These are phyloP conservation scores for Eolophus roseicapilla DNA, from an alignment of 2,113 vertebrate species.

Conservation along the genomic window DNA sequence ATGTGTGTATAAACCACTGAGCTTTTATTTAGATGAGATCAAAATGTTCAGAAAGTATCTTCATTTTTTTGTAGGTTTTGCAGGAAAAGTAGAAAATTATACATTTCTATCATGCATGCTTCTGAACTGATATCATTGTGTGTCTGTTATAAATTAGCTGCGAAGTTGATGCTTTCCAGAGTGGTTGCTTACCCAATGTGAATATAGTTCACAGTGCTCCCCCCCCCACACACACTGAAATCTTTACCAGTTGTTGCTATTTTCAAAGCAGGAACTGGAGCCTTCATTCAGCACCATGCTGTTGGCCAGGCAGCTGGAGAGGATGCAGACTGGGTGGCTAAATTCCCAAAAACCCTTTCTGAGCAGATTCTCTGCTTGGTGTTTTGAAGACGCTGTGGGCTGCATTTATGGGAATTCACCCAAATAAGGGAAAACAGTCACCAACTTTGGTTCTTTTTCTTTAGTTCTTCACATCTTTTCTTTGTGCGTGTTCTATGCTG, in stretches of 20 bases:
- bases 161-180: not conserved
- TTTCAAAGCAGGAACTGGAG: not conserved
- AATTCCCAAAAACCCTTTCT: not conserved
- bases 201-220: not conserved
- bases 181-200: not conserved
- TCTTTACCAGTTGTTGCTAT: not conserved
- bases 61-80: not conserved
- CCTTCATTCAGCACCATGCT: not conserved
- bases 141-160: not conserved
- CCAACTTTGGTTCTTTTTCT: not conserved
- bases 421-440: not conserved
- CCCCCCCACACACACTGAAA: not conserved
- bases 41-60: not conserved
- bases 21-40: not conserved
- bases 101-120: not conserved
- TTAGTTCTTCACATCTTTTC: not conserved
- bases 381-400: not conserved
- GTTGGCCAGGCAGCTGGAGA: not conserved
- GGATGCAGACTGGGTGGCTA: not conserved
- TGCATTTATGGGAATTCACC: not conserved
- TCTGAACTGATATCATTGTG: not conserved
- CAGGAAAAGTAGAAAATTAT: not conserved
- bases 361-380: not conserved
- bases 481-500: rapidly evolving
- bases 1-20: rapidly evolving